A percentile compares a stretch with the other conserved stretches of the same genome.
Evolutionary conservation across 1,140 invertebrate species (phyloP).

Genomic region (Listronotus bonariensis): DNA sequence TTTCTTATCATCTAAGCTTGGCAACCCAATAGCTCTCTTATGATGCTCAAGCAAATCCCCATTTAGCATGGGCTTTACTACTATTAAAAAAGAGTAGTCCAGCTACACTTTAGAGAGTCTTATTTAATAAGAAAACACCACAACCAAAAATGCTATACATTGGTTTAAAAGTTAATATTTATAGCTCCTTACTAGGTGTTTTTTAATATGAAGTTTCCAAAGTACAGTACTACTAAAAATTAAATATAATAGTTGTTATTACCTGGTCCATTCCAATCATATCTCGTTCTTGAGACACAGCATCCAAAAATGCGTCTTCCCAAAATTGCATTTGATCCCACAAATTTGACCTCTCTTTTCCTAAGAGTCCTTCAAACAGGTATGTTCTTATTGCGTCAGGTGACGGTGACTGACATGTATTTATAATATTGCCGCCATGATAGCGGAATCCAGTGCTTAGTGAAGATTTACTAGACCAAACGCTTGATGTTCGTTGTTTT

Average conservation of each 20-base stretch:
- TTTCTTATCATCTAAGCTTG: too few relatives aligned
- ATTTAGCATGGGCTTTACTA: too few relatives aligned
- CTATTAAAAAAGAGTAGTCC: too few relatives aligned
- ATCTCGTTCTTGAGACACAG: conserved; percentile 97
- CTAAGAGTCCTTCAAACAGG: conserved; percentile 83
- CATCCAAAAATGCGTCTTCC: conserved; percentile 98
- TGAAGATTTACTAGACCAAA: conserved; percentile 92
- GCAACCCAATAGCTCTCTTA: too few relatives aligned
- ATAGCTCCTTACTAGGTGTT: too few relatives aligned
- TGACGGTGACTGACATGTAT: conserved; percentile 78
- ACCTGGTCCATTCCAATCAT: conserved; percentile 99
- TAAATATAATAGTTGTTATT: conserved; percentile 15
- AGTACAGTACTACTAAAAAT: too few relatives aligned
- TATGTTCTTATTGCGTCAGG: conserved; percentile 87
- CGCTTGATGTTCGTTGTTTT: conserved; percentile 82
- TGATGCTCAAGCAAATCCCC: too few relatives aligned
- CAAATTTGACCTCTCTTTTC: conserved; percentile 74
- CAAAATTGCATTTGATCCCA: conserved; percentile 99
- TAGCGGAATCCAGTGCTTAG: conserved; percentile 86
- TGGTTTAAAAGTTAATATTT: too few relatives aligned
- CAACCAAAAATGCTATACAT: neutral
- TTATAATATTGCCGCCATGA: conserved; percentile 84
- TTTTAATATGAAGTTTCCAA: too few relatives aligned
- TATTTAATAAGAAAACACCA: neutral
- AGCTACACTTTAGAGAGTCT: too few relatives aligned